Percentiles rank a stretch among this genome's conserved stretches.
Evolutionary conservation across 1,140 invertebrate species (phyloP).

Genomic region (Vollenhovia emeryi): DNA sequence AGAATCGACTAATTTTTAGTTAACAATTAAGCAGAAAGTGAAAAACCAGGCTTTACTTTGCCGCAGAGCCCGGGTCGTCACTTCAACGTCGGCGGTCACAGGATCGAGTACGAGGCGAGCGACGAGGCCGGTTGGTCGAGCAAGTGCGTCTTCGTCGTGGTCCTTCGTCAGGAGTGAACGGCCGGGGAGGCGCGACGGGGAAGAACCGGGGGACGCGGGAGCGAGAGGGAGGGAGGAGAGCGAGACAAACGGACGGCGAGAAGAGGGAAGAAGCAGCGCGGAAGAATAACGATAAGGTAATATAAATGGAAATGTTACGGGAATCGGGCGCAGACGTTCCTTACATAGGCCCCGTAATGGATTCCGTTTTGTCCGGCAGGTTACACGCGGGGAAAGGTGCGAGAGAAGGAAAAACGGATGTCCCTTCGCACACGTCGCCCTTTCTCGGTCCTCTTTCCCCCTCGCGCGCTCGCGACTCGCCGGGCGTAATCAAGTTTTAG

Average conservation of each 20-base stretch:
- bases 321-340: slow-evolving; percentile 44
- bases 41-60: no score
- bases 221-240: not conserved
- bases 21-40: no score
- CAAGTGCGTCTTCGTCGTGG: slow-evolving; percentile 83
- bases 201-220: slow-evolving; percentile 10
- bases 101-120: slow-evolving; percentile 82
- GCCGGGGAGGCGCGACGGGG: not conserved
- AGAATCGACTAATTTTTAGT: no score
- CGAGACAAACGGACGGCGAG: not conserved
- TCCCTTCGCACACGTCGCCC: not conserved
- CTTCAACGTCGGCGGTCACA: slow-evolving; percentile 81
- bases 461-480: not conserved
- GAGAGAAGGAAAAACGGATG: slow-evolving; percentile 36
- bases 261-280: slow-evolving; percentile 48
- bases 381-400: slow-evolving; percentile 55
- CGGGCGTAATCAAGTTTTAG: slow-evolving; percentile 4
- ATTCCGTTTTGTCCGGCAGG: slow-evolving; percentile 71
- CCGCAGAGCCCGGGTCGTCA: slow-evolving; percentile 80
- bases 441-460: not conserved
- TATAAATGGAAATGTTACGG: slow-evolving; percentile 82
- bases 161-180: slow-evolving; percentile 78
- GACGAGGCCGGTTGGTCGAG: slow-evolving; percentile 85
- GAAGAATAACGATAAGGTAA: slow-evolving; percentile 78
- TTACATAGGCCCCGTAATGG: slow-evolving; percentile 71